Evolutionary conservation across 2,888 invertebrate genomes (phyloP).

Genomic region (Acholoe squamosa): DNA sequence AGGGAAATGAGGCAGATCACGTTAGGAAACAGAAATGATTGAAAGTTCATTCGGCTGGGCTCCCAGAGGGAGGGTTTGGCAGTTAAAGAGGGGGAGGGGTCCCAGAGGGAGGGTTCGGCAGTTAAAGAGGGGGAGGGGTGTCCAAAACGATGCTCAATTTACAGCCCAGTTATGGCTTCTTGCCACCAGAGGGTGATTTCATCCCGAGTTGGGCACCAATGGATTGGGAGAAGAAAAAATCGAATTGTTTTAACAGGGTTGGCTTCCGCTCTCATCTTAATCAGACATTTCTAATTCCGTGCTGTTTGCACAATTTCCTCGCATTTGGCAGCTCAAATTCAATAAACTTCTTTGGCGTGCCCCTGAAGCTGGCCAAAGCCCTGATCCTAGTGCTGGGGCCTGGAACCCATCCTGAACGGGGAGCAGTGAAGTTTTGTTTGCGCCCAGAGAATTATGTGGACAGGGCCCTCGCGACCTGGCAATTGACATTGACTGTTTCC

Average conservation of each 20-base stretch:
- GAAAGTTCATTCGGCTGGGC: conserved; percentile 37
- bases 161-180: conserved; percentile 4
- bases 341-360: neutral
- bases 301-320: conserved; percentile 62
- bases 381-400: no score
- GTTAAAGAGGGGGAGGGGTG: neutral
- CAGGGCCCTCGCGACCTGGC: neutral
- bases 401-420: neutral
- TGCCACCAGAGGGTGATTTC: no score
- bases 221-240: neutral
- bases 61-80: no score
- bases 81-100: neutral
- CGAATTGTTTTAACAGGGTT: conserved; percentile 53
- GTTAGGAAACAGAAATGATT: conserved; percentile 59
- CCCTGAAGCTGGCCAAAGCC: no score
- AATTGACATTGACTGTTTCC: conserved; percentile 58
- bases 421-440: conserved; percentile 34
- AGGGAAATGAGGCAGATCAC: conserved; percentile 51
- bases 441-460: conserved; percentile 4
- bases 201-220: neutral
- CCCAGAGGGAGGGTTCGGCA: neutral
- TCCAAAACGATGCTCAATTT: conserved; percentile 37
- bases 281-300: conserved; percentile 61
- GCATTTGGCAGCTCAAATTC: conserved; percentile 61
- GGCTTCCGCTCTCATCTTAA: conserved; percentile 6